phyloP scores from a whole-genome alignment of 2,797 vertebrate species.

The Sebastes trivittatus region DNA sequence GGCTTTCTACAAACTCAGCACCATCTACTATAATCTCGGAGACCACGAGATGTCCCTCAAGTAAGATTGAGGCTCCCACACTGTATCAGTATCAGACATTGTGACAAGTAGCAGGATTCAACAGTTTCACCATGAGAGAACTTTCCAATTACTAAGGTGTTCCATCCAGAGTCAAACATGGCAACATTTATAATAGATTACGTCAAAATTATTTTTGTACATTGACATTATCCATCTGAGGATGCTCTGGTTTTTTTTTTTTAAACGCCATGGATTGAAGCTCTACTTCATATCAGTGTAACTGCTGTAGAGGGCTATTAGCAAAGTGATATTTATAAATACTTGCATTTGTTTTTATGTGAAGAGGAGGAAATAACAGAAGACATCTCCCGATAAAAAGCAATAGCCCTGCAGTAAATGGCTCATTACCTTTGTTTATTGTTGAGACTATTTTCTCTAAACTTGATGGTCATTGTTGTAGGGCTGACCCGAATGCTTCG shows the following conservation, averaged over 20 bases:
- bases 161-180: not conserved
- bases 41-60: slow-evolving; percentile 96
- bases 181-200: not conserved
- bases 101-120: not conserved
- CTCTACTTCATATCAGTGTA: not conserved
- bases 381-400: not conserved
- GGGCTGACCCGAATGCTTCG: too few relatives aligned
- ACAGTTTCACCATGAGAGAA: not conserved
- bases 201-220: not conserved
- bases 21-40: slow-evolving; percentile 93
- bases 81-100: not conserved
- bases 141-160: not conserved
- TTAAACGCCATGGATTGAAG: not conserved
- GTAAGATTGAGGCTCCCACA: slow-evolving; percentile 74
- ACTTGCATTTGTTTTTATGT: not conserved
- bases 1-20: slow-evolving; percentile 96
- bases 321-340: not conserved
- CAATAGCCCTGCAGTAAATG: not conserved
- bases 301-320: too few relatives aligned
- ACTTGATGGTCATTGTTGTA: not conserved
- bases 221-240: not conserved
- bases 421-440: not conserved
- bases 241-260: not conserved
- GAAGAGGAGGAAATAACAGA: not conserved
- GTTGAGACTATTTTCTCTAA: not conserved